phyloP scores from a whole-genome alignment of 92 coral and sea anemone genomes.

The Porites cylindrica region DNA sequence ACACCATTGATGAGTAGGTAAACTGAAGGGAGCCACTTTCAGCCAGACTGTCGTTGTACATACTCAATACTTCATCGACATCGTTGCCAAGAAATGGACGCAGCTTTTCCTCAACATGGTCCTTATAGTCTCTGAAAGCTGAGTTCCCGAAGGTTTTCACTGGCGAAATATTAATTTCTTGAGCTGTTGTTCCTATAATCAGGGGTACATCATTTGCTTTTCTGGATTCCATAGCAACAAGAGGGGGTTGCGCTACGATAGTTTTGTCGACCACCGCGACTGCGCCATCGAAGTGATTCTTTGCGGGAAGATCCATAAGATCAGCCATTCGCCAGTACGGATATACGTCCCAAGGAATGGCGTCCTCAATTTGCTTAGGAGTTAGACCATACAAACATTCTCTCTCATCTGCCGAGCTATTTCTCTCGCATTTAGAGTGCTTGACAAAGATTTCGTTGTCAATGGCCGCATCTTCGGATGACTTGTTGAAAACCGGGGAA shows the following conservation, averaged over 20 bases:
- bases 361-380: constrained; percentile 34
- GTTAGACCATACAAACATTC: constrained; percentile 53
- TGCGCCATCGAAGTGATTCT: constrained; percentile 60
- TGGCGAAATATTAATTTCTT: constrained; percentile 58
- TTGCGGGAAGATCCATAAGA: constrained; percentile 61
- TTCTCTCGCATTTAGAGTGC: constrained; percentile 48
- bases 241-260: constrained; percentile 67
- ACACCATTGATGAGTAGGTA: constrained; percentile 56
- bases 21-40: constrained; percentile 13
- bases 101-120: constrained; percentile 44
- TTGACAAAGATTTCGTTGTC: constrained; percentile 68
- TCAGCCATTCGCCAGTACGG: constrained; percentile 65
- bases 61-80: constrained; percentile 38
- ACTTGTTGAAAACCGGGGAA: constrained; percentile 62
- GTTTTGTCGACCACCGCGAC: constrained; percentile 72
- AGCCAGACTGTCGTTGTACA: constrained; percentile 50
- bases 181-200: constrained; percentile 73
- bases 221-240: constrained; percentile 57
- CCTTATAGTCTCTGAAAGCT: constrained; percentile 22
- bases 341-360: constrained; percentile 77
- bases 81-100: constrained; percentile 57
- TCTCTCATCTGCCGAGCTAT: constrained; percentile 26
- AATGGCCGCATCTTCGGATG: constrained; percentile 63
- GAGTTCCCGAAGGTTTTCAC: constrained; percentile 44
- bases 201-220: constrained; percentile 67